Evolutionary conservation across 2,888 invertebrate genomes (phyloP), one percentile per base, ranked within the genome.

Genomic region (Harpalus rubripes): DNA sequence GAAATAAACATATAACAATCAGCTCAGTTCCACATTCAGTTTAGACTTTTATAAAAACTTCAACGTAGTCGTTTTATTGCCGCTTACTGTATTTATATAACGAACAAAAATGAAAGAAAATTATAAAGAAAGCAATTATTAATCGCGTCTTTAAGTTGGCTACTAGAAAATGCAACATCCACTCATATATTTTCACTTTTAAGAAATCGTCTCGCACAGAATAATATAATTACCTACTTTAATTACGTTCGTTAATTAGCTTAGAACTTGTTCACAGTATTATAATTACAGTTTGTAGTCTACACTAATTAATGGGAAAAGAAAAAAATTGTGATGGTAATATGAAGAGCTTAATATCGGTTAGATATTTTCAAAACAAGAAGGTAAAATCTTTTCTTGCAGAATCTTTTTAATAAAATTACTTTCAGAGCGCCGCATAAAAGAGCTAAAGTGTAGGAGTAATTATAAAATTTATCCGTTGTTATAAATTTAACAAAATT

Each of bases 271-370:
- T 44, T 74, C 18, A 74, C 26, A 74, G 18, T 18, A 74, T 74
- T 74, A 74, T 74, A 74, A 74, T 74, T 74, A 74, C 41, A 74
- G 44, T 52, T 65, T 65, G 65, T 65, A 32, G 65, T 65, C 32
- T n/a, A 39, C 32, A 32, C 65, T 65, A 65, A 65, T 65, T 65
- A 65, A 65, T 65, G 65, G 15, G 32, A 4, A 22, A 65, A 26
- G 32, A 32, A 65, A 63, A 63, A 65, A 65, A 16, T 16, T 59
- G n/a, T 65, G n/a, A 65, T n/a, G 26, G 26, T 65, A 65, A 65
- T 16, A 59, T 59, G 59, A 59, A 16, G 59, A 59, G 15, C 16
- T 59, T 59, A 59, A 59, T 32, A 65, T 32, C 65, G 65, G 65
- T 12, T 32, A 26, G 65, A 12, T 12, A 32, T 32, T 65, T 65